These are phyloP conservation scores for Chitala chitala DNA, from an alignment of 2,113 vertebrate species.

Conservation along the genomic window DNA sequence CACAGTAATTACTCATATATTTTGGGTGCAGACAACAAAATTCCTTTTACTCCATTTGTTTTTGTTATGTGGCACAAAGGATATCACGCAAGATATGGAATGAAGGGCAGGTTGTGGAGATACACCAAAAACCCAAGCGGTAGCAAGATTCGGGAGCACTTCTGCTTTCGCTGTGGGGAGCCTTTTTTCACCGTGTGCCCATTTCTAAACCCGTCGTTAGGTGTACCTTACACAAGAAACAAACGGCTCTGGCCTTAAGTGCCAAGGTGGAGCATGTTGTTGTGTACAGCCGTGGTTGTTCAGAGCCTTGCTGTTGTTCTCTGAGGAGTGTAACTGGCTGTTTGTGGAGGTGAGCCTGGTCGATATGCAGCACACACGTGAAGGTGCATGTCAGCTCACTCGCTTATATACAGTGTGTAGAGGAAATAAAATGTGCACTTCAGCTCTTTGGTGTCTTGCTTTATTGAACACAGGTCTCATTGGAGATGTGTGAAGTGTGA, in stretches of 20 bases:
- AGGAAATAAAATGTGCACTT: too few species aligned
- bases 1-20: not conserved
- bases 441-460: not conserved
- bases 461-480: not conserved
- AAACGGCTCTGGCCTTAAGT: not conserved
- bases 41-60: not conserved
- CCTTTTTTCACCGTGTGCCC: too few species aligned
- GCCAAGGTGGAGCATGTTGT: too few species aligned
- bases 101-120: not conserved
- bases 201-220: not conserved
- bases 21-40: not conserved
- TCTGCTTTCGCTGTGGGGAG: too few species aligned
- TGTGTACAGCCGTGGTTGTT: too few species aligned
- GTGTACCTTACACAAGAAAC: too few species aligned
- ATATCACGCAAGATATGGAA: not conserved
- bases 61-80: not conserved
- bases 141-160: too few species aligned
- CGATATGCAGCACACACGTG: constrained; percentile 46
- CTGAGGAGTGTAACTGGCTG: too few species aligned
- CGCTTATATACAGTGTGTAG: too few species aligned
- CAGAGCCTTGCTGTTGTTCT: constrained; percentile 61
- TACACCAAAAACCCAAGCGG: not conserved
- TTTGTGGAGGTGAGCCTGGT: constrained; percentile 46
- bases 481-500: not conserved
- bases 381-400: too few species aligned